Evolutionary conservation across 1,140 invertebrate species (phyloP).

Genomic region (Helicoverpa zea): DNA sequence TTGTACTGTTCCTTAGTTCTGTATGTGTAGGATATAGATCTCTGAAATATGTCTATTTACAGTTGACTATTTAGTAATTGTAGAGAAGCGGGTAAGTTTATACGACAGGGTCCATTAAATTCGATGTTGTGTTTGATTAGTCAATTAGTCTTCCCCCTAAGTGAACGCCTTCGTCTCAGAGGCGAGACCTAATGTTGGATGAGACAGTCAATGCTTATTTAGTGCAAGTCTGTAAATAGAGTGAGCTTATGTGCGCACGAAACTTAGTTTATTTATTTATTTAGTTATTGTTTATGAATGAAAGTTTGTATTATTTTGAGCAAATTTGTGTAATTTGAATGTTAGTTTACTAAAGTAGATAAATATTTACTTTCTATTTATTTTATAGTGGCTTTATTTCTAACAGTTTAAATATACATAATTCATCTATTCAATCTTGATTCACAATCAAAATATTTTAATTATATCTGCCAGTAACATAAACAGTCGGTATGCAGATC

Average conservation of each 20-base stretch:
- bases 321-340: too few species aligned
- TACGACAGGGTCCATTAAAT: constrained; percentile 15
- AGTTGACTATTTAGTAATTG: not conserved
- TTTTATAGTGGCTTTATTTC: not conserved
- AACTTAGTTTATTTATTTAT: too few species aligned
- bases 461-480: not conserved
- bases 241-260: too few species aligned
- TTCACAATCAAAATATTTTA: constrained; percentile 8
- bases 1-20: too few species aligned
- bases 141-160: constrained; percentile 22
- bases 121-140: constrained; percentile 11
- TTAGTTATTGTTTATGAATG: too few species aligned
- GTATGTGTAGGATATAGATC: not conserved
- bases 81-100: not conserved
- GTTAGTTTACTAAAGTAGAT: too few species aligned
- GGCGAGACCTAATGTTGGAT: not conserved
- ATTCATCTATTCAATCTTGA: too few species aligned
- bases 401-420: not conserved
- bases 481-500: not conserved
- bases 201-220: too few species aligned
- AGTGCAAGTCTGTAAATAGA: too few species aligned
- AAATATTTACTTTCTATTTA: too few species aligned
- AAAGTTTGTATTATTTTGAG: too few species aligned
- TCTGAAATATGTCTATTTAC: not conserved
- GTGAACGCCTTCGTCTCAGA: constrained; percentile 12